phyloP scores from a whole-genome alignment of 2,113 vertebrate genomes.

The Colius striatus region DNA sequence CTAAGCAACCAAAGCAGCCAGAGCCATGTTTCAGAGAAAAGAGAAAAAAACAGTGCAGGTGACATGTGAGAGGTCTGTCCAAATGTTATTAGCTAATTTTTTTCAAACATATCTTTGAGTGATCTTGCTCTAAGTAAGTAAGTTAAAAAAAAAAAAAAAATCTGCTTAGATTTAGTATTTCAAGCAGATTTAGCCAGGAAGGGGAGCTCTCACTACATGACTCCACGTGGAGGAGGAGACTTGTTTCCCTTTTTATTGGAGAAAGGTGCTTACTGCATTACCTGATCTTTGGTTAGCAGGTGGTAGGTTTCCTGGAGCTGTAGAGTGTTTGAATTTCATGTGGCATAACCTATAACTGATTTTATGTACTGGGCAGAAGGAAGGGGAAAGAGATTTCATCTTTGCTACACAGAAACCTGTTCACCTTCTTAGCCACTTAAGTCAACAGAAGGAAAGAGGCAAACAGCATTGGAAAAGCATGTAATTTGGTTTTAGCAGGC shows the following conservation, averaged over 20 bases:
- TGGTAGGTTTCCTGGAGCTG: background rate
- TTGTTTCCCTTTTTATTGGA: background rate
- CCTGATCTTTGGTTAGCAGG: background rate
- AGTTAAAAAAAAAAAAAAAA: background rate
- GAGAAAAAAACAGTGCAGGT: background rate
- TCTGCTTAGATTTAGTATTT: background rate
- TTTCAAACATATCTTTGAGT: background rate
- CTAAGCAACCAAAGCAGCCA: background rate
- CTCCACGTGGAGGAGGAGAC: background rate
- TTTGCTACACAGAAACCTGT: background rate
- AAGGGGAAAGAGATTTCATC: background rate
- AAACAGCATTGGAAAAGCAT: background rate
- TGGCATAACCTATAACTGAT: background rate
- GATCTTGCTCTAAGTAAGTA: background rate
- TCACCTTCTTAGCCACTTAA: background rate
- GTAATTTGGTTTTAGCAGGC: background rate
- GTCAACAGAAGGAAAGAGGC: background rate
- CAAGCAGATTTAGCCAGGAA: conserved; percentile 4
- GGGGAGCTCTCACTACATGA: conserved; percentile 28
- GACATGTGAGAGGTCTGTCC: background rate
- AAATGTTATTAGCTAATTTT: conserved; percentile 4
- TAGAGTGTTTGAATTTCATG: background rate
- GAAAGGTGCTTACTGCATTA: background rate
- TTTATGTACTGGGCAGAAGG: background rate
- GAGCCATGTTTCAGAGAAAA: background rate